Conservation (phyloP, 1,140 invertebrate species). For the Hesperophylax magnus region DNA sequence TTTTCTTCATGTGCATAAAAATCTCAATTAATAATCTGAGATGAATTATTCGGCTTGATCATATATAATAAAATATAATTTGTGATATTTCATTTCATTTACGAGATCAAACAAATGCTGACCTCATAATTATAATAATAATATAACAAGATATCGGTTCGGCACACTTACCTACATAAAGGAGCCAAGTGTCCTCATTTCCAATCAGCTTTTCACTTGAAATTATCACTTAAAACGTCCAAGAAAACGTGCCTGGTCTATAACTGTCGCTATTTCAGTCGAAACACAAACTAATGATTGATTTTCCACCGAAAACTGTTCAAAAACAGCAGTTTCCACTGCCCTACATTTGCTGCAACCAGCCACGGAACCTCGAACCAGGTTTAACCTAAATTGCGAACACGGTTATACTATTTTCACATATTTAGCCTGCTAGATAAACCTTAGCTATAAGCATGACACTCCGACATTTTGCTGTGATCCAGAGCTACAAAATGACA, state of each 20-base stretch:
- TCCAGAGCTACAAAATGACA: neutral
- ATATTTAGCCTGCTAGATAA: neutral
- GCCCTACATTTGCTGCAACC: neutral
- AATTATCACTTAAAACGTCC: too few relatives aligned
- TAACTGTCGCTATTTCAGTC: neutral
- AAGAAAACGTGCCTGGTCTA: neutral
- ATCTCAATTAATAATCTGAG: neutral
- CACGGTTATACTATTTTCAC: neutral
- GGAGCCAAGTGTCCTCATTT: conserved; percentile 1
- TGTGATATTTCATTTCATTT: too few relatives aligned
- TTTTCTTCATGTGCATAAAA: neutral
- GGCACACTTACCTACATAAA: conserved; percentile 12
- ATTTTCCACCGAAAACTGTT: neutral
- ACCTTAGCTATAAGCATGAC: neutral
- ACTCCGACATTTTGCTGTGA: conserved; percentile 1
- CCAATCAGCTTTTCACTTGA: neutral
- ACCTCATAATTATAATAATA: neutral
- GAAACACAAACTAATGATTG: neutral
- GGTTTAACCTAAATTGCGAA: conserved; percentile 4
- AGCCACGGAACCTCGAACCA: neutral
- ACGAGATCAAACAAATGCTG: neutral
- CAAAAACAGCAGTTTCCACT: neutral
- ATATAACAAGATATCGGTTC: neutral
- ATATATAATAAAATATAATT: too few relatives aligned
- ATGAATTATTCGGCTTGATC: too few relatives aligned